These are phyloP conservation scores for Spheniscus humboldti DNA, from an alignment of 2,797 vertebrate genomes.

Conservation along the genomic window DNA sequence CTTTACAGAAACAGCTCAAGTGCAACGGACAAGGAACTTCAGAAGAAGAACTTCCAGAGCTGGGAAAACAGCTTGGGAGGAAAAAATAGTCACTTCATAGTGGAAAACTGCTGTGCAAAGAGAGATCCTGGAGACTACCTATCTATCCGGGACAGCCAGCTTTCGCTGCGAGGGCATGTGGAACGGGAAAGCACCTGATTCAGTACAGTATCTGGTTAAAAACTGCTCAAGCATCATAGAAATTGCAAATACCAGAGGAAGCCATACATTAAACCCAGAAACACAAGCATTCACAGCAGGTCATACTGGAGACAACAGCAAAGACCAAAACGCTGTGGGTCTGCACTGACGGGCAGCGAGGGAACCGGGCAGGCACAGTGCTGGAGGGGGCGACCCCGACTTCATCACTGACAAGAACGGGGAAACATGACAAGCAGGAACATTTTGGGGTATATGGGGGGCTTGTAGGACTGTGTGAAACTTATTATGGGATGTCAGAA, in stretches of 20 bases:
- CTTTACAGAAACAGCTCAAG: not conserved
- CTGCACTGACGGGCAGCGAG: accelerated
- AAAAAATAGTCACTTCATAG: too few relatives aligned
- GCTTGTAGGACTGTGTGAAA: not conserved
- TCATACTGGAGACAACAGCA: accelerated
- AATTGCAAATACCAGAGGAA: not conserved
- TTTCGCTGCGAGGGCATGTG: accelerated
- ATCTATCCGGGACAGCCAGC: accelerated
- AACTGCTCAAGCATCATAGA: too few relatives aligned
- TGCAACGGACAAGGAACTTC: not conserved
- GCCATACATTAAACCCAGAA: accelerated
- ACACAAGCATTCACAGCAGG: not conserved
- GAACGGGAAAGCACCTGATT: accelerated
- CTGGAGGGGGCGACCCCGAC: accelerated
- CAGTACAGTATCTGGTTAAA: accelerated
- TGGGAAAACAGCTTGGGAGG: not conserved
- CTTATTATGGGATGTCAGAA: not conserved
- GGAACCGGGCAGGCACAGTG: accelerated
- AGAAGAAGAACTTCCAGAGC: not conserved
- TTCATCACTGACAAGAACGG: accelerated
- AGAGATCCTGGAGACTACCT: not conserved
- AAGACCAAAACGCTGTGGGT: not conserved
- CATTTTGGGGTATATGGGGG: accelerated
- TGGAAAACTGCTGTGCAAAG: not conserved
- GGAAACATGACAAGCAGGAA: not conserved